phyloP scores from a whole-genome alignment of 1,140 invertebrate genomes.

The Homarus americanus region DNA sequence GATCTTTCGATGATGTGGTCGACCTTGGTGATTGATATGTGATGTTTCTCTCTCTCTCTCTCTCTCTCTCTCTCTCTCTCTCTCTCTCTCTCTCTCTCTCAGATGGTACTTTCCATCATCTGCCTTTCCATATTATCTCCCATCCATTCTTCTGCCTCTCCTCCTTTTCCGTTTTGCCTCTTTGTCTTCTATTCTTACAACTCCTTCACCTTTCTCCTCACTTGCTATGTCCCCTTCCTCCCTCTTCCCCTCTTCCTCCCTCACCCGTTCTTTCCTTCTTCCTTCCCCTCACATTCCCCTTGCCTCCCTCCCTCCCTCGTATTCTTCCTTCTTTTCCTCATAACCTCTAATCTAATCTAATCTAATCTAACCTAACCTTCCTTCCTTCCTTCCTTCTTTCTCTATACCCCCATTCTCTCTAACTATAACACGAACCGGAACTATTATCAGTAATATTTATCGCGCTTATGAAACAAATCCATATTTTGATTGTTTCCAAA shows the following conservation, averaged over 20 bases:
- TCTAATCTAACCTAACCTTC: too few relatives aligned
- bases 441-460: too few relatives aligned
- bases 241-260: background rate
- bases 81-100: background rate
- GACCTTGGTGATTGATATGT: too few relatives aligned
- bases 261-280: background rate
- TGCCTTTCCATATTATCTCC: background rate
- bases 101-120: background rate
- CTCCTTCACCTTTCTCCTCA: background rate
- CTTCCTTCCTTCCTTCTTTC: too few relatives aligned
- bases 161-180: background rate
- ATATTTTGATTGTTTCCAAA: too few relatives aligned
- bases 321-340: too few relatives aligned
- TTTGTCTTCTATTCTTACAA: background rate
- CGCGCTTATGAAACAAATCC: too few relatives aligned
- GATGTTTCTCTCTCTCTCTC: background rate
- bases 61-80: slow-evolving; percentile 20
- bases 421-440: too few relatives aligned
- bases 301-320: background rate
- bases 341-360: too few relatives aligned
- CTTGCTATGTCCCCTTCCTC: background rate
- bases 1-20: too few relatives aligned
- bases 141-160: background rate
- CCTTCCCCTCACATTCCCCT: background rate
- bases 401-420: too few relatives aligned